phyloP scores from a whole-genome alignment of 92 coral and sea anemone species.

The Chrysogorgia sp. region DNA sequence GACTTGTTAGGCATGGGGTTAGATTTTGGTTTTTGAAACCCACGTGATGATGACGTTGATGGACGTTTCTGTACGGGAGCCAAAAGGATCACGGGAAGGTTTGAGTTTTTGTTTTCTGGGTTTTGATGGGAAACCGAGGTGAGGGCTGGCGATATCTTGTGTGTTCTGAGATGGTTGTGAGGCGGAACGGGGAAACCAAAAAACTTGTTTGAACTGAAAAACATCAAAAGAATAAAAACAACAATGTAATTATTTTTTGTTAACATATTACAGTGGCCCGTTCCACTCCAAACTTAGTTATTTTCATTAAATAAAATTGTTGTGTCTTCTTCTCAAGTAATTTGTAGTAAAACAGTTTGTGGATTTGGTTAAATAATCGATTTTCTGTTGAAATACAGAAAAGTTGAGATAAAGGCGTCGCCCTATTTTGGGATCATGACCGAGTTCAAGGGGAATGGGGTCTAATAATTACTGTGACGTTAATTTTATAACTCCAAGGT shows the following conservation, averaged over 20 bases:
- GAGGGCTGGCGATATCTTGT: constrained; percentile 33
- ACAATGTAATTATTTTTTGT: neutral
- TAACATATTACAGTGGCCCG: neutral
- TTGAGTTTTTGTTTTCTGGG: neutral
- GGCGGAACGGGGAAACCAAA: constrained; percentile 76
- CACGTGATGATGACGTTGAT: neutral
- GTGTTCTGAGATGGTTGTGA: constrained; percentile 35
- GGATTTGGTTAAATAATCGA: too few species aligned
- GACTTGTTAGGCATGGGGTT: neutral
- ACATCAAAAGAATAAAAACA: neutral
- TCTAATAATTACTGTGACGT: too few species aligned
- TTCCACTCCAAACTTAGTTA: too few species aligned
- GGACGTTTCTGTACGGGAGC: constrained; percentile 1
- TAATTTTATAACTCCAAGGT: too few species aligned
- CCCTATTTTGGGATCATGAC: too few species aligned
- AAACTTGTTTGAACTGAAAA: constrained; percentile 83
- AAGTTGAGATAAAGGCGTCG: too few species aligned
- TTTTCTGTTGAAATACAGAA: too few species aligned
- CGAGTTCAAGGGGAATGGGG: too few species aligned
- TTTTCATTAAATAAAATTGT: too few species aligned
- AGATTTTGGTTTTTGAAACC: neutral
- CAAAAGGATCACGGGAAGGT: constrained; percentile 7
- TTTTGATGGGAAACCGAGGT: neutral
- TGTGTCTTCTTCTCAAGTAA: too few species aligned
- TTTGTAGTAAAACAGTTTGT: too few species aligned